Base-by-base conservation (phyloP, 30 jellyfish, hydroid and myxozoan genomes). In the Mastigias papua region DNA sequence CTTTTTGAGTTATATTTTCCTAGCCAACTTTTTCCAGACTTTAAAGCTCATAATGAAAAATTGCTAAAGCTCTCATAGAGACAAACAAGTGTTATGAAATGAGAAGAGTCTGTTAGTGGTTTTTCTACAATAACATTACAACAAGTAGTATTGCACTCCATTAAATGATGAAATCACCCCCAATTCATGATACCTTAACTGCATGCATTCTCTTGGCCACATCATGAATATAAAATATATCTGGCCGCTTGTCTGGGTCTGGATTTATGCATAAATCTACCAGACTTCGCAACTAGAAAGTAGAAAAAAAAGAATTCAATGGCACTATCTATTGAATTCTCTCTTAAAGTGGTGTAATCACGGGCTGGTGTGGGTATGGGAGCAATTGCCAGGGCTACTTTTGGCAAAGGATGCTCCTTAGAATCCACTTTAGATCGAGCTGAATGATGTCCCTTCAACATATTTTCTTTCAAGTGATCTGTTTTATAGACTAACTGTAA, bases 161-260 rank as follows among this genome's bases (percentile, higher is more conserved):
- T 54, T 10, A 21, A 21, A 19, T 10, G 8, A 63, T 15, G 42
- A 25, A 1, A 63, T 54, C 19, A 63, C 42, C 35, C 30, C 21
- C 74, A 63, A 1, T 46, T 37, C 65, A 76, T 35, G 88, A 69
- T 4, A 90, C 90, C 48, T 87, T 87, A 15, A 93, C 90, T 25
- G 97, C 84, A 86, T 90, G 94, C 99, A 95, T 95, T 65, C 78
- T 89, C 76, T 95, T 82, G 13, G 99, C 96, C 78, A 90, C 94
- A 31, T 73, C 96, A 61, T 95, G 99, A 11, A 90, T 96, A 76
- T 95, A 95, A 54, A 90, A 93, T 51, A 89, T 89, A 50, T 84
- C 98, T 35, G 99, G 99, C 34, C 99, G 65, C 74, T 80, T 84
- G 63, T 95, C 98, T 17, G 99, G 99, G 23, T 95, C 99, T 30